Conservation (phyloP, 1,140 invertebrate genomes). For the Paramacrobiotus metropolitanus region DNA sequence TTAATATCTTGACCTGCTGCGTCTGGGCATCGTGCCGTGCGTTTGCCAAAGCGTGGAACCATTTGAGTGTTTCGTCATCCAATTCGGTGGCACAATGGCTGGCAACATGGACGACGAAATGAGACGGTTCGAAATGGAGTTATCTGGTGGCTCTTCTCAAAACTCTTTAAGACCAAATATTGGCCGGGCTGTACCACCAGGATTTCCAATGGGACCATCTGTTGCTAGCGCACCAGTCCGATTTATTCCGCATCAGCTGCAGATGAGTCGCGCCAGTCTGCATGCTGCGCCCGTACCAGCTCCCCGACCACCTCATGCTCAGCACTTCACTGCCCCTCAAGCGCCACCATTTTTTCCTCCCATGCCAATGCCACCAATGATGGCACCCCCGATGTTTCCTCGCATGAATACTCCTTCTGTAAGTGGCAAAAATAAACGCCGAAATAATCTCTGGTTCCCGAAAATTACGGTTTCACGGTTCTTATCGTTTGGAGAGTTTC, state of each 20-base stretch:
- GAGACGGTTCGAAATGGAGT: conserved; percentile 2
- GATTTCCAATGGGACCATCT: neutral
- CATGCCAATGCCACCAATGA: too few species aligned
- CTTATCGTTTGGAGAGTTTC: too few species aligned
- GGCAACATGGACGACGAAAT: conserved; percentile 4
- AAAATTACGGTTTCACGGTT: too few species aligned
- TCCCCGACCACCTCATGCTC: conserved; percentile 1
- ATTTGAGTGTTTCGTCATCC: too few species aligned
- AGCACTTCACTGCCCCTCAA: conserved; percentile 4
- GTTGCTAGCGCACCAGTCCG: neutral
- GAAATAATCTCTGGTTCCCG: too few species aligned
- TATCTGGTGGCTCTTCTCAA: neutral
- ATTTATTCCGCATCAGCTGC: conserved; percentile 8
- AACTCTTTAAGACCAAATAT: neutral
- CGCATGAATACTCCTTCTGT: too few species aligned
- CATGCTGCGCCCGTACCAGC: neutral
- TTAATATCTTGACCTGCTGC: too few species aligned
- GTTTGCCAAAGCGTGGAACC: too few species aligned
- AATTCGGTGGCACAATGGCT: too few species aligned
- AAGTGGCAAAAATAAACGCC: too few species aligned
- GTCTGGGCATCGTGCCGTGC: too few species aligned
- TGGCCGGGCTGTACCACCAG: conserved; percentile 8
- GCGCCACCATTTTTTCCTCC: conserved; percentile 6
- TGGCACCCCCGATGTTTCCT: neutral
- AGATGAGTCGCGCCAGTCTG: too few species aligned